Evolutionary conservation across 2,888 invertebrate genomes (phyloP).

Genomic region (Drosophila incognita): DNA sequence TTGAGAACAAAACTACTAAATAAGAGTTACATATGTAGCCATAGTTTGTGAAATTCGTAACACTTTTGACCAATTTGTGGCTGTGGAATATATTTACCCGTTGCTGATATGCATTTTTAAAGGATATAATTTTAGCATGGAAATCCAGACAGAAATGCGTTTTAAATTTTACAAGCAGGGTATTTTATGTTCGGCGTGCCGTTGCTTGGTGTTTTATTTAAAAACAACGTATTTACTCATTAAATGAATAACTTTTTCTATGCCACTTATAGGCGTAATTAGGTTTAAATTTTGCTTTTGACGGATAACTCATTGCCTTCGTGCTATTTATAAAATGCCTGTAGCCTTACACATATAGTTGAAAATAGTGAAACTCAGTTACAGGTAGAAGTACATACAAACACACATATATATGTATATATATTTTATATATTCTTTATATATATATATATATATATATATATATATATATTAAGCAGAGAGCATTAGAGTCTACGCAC

Average conservation of each 20-base stretch:
- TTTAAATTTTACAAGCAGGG: not conserved
- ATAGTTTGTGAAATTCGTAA: not conserved
- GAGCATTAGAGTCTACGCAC: constrained; percentile 23
- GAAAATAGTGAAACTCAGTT: not conserved
- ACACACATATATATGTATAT: not conserved
- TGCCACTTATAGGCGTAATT: not conserved
- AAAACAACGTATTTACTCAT: not conserved
- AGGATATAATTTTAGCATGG: not conserved
- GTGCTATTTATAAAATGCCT: not conserved
- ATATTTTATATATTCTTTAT: not conserved
- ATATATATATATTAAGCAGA: not conserved
- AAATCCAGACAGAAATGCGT: not conserved
- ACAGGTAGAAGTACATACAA: not conserved
- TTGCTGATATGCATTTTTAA: accelerated
- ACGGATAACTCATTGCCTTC: not conserved
- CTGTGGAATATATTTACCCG: not conserved
- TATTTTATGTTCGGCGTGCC: not conserved
- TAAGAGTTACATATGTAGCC: no score
- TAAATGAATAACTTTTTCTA: not conserved
- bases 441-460: not conserved
- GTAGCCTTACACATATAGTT: not conserved
- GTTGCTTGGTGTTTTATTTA: not conserved
- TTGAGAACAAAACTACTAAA: no score
- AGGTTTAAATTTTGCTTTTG: not conserved
- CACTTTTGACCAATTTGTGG: not conserved